Percentiles rank a stretch among this genome's conserved stretches.
Evolutionary conservation across 2,113 vertebrate species (phyloP).

Genomic region (Toxotes chatareus): DNA sequence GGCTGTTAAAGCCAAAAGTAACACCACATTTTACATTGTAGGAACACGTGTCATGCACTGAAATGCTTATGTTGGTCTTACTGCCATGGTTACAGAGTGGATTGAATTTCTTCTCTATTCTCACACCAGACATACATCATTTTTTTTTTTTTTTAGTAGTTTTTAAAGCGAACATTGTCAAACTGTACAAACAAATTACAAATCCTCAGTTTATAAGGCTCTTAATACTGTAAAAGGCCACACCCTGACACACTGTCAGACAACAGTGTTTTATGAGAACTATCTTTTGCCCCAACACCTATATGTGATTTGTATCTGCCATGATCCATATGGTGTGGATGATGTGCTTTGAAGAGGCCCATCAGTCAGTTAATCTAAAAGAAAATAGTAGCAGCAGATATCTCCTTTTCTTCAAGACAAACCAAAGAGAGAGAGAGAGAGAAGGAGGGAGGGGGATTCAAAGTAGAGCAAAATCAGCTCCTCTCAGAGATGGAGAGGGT

Average conservation of each 20-base stretch:
- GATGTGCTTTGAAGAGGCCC: constrained; percentile 77
- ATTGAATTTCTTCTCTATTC: constrained; percentile 64
- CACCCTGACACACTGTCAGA: constrained; percentile 68
- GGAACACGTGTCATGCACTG: constrained; percentile 70
- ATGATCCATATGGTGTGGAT: constrained; percentile 77
- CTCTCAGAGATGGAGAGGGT: constrained; percentile 78
- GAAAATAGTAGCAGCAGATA: constrained; percentile 77
- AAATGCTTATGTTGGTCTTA: constrained; percentile 63
- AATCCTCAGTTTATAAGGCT: constrained; percentile 51
- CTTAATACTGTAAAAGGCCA: constrained; percentile 49
- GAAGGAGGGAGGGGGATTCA: constrained; percentile 59
- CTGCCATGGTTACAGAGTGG: constrained; percentile 60
- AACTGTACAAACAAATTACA: constrained; percentile 61
- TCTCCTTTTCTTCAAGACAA: constrained; percentile 70
- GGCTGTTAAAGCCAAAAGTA: constrained; percentile 74
- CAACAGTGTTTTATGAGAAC: constrained; percentile 72
- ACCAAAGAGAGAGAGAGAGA: constrained; percentile 55
- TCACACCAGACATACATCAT: constrained; percentile 47
- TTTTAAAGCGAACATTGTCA: constrained; percentile 39
- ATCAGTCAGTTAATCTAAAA: constrained; percentile 82
- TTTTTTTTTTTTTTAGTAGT: constrained; percentile 8
- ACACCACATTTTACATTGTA: constrained; percentile 67
- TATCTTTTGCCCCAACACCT: constrained; percentile 68
- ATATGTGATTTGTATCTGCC: constrained; percentile 78
- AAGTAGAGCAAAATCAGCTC: constrained; percentile 75